Base-by-base conservation (phyloP, 2,113 vertebrate genomes). In the Smithornis capensis region DNA sequence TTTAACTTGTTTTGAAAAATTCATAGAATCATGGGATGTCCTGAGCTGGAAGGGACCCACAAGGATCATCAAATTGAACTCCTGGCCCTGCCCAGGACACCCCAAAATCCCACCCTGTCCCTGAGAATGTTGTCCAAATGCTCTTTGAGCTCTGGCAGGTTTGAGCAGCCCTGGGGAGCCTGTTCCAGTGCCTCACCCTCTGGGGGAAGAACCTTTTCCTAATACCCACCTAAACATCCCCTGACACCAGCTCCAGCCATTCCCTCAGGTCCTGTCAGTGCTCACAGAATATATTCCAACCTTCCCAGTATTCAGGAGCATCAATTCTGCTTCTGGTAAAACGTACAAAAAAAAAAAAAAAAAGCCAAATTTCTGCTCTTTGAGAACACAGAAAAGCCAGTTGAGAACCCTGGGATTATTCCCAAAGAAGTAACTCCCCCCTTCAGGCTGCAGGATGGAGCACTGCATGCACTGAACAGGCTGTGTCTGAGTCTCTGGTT, bases 381-480 rank as follows among this genome's bases (percentile, higher is more conserved):
- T 52, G 35, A 22, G 7, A 50, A 12, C 45, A 62, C 40, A 10
- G 35, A 29, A 18, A 14, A 80, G 9, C 6, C 68, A 12, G 27
- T 2, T 10, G 35, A 68, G 59, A 57, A 2, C 25, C 19, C 53
- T 2, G 5, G 31, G 62, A 21, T 28, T 23, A 1, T 8, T 70
- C n/a, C 47, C 44, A 18, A 4, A 23, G 29, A 1, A 16, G 0
- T 37, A 18, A 8, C 6, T 75, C 1, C 44, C 4, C 25, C 0
- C 38, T n/a, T 10, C 17, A 47, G 3, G 19, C 31, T 15, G 24
- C 50, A 74, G 63, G 29, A 8, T 28, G 0, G 40, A 28, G 45
- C 7, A 15, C 56, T 70, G 12, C 3, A 4, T 23, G 45, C 60
- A 22, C 40, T 10, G 52, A 23, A 0, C 17, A 2, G 0, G 0